Base-by-base conservation (phyloP, 2,113 vertebrate genomes). In the Australoheros scitulus region DNA sequence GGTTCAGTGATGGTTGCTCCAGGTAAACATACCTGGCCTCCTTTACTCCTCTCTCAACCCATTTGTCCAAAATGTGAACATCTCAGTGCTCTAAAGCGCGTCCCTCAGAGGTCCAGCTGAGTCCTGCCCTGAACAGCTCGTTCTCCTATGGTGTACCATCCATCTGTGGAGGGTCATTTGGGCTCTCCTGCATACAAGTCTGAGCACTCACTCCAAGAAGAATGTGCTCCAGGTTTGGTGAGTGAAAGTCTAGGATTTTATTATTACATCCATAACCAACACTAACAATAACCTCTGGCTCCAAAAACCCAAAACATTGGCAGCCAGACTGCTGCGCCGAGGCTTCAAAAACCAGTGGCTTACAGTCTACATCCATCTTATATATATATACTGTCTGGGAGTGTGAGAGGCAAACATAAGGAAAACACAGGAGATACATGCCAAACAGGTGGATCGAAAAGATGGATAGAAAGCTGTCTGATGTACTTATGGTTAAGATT, bases 191-290 rank as follows among this genome's bases (percentile, higher is more conserved):
- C 38, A 24, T 47, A 68, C 17, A 68, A 5, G 38, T 7, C 63
- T 14, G 26, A 47, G 8, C 22, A 68, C 22, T 65, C 61, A 24
- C 7, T 3, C 0, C n/a, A 43, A 2, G 63, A 68, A 26, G 63
- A 7, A 20, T 24, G 63, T 43, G 63, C 63, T 65, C 63, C 15
- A 0, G 63, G 26, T 68, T 26, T 68, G 22, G 38, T 68, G 38
- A 68, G 17, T 17, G 38, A 68, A 47, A 68, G 1, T 47, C 64
- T 0, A 24, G 43, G 0, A 43, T 0, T 65, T 24, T 65, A 24
- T 65, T 65, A 34, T 64, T 38, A 20, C 6, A 2, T 29, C 14
- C 6, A 7, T 52, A 18, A 52, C 61, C 18, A 63, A 38, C 61
- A 26, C 26, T 26, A 26, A 26, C 26, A 26, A 38, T 65, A 24